These are phyloP conservation scores for Pachyramphus minor DNA, from an alignment of 2,113 vertebrate genomes.

Conservation along the genomic window DNA sequence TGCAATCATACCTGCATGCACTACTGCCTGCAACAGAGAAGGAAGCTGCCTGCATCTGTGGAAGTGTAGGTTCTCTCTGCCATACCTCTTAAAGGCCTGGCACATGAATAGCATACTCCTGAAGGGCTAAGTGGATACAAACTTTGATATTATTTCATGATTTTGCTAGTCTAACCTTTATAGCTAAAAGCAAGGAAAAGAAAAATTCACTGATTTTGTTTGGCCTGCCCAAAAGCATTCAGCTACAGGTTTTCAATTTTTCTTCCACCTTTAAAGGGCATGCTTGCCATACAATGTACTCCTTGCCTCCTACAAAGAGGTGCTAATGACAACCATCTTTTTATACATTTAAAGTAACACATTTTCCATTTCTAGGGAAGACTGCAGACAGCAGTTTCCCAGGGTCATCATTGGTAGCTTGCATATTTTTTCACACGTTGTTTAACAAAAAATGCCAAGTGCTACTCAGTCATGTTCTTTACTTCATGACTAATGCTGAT, in stretches of 20 bases:
- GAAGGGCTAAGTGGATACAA: not conserved
- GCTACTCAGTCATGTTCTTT: not conserved
- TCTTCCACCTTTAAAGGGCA: not conserved
- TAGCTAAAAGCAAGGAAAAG: not conserved
- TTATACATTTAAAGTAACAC: not conserved
- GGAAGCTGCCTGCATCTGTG: not conserved
- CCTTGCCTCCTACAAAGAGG: not conserved
- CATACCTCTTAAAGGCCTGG: not conserved
- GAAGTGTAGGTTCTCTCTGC: rapidly evolving
- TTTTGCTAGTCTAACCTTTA: not conserved
- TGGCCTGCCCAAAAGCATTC: not conserved
- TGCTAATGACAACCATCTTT: not conserved
- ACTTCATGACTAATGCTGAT: not conserved
- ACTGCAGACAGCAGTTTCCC: not conserved
- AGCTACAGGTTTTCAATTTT: not conserved
- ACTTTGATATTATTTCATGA: not conserved
- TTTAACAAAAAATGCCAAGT: not conserved
- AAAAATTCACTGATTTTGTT: not conserved
- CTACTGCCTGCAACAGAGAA: not conserved
- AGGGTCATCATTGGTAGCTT: not conserved
- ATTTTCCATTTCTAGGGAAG: not conserved
- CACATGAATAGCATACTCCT: rapidly evolving
- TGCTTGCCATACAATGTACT: not conserved
- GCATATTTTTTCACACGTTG: not conserved
- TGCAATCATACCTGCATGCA: rapidly evolving